Conservation (phyloP, 2,888 invertebrate species). For the Xanthia togata region DNA sequence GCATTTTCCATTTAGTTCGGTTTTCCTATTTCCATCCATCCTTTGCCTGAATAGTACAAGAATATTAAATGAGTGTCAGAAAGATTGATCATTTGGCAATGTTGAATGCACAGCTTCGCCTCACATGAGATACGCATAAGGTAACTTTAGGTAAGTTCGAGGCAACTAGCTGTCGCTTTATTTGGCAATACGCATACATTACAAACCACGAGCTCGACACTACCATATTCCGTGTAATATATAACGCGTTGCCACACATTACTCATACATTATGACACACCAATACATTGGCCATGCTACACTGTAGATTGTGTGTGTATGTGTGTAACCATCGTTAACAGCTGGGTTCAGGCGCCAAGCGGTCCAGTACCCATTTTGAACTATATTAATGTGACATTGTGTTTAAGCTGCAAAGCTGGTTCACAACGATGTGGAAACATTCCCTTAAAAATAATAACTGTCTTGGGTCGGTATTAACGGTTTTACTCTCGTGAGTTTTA, state of each 20-base stretch:
- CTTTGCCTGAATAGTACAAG: neutral
- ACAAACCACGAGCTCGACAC: conserved; percentile 10
- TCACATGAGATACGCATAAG: neutral
- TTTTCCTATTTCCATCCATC: neutral
- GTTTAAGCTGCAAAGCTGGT: conserved; percentile 25
- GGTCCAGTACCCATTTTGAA: conserved; percentile 18
- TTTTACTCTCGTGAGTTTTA: neutral
- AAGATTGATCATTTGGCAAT: neutral
- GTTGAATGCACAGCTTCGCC: neutral
- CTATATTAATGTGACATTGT: conserved; percentile 38
- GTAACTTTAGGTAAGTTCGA: no score
- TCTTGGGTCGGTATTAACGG: neutral
- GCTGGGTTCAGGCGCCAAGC: conserved; percentile 22
- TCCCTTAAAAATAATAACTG: neutral
- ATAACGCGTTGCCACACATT: conserved; percentile 47
- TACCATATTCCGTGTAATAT: conserved; percentile 32
- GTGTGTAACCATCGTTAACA: conserved; percentile 23
- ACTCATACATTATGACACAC: conserved; percentile 44
- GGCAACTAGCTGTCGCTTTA: neutral
- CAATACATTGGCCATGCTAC: conserved; percentile 30
- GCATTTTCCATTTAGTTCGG: neutral
- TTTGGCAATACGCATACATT: conserved; percentile 17
- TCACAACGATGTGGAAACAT: conserved; percentile 1
- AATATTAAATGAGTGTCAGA: neutral
- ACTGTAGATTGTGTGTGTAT: neutral